phyloP scores from a whole-genome alignment of 2,797 vertebrate species.

The Sardinella longiceps region DNA sequence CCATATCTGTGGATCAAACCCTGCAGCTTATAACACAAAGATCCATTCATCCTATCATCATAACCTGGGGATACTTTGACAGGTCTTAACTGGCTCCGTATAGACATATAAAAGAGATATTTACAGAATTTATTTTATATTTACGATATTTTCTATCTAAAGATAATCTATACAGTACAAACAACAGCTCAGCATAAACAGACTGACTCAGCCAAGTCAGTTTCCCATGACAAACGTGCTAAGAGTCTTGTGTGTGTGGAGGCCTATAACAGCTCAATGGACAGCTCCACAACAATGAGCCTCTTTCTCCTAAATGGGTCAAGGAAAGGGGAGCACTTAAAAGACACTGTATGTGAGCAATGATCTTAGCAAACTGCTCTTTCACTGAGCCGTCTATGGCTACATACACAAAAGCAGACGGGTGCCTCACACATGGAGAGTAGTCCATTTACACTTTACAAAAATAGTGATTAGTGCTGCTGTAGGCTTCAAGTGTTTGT shows the following conservation, averaged over 20 bases:
- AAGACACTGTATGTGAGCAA: background rate
- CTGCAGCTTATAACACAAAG: background rate
- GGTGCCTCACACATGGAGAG: background rate
- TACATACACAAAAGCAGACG: background rate
- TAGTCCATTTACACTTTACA: slow-evolving; percentile 10
- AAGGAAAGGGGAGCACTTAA: background rate
- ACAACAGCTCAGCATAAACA: background rate
- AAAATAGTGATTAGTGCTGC: background rate
- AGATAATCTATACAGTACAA: background rate
- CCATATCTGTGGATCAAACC: background rate
- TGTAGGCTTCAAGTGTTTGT: background rate
- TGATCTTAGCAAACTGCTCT: background rate
- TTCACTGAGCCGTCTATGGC: background rate
- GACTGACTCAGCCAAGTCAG: background rate
- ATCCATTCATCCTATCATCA: background rate
- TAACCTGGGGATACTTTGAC: background rate
- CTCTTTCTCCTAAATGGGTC: slow-evolving; percentile 7
- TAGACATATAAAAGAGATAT: background rate
- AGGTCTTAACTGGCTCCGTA: background rate
- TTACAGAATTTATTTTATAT: too few species aligned
- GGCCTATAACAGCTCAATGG: background rate
- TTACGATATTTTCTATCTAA: background rate
- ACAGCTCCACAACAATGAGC: background rate
- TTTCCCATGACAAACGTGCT: background rate
- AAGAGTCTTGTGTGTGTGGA: background rate